Percentiles rank a stretch among this genome's conserved stretches.
These are phyloP conservation scores for Eurytoma californica DNA, from an alignment of 2,888 invertebrate genomes.

Conservation along the genomic window DNA sequence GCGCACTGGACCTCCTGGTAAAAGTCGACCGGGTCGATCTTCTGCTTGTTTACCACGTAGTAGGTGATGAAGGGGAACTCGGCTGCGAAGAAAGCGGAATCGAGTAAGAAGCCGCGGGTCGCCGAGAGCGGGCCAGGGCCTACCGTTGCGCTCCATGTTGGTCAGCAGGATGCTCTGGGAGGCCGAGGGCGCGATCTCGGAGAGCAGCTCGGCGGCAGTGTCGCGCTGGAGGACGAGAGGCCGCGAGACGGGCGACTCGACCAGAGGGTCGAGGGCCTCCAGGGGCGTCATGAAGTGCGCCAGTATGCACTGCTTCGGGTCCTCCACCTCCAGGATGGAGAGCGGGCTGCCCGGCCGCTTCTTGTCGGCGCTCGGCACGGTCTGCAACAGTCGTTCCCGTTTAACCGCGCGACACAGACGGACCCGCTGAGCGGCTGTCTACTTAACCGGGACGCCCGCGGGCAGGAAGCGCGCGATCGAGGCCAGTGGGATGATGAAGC, in stretches of 20 bases:
- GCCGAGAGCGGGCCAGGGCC: too few relatives aligned
- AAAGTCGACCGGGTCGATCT: conserved; percentile 90
- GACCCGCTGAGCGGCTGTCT: background rate
- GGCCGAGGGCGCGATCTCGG: conserved; percentile 81
- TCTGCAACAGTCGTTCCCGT: conserved; percentile 70
- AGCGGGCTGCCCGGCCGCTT: conserved; percentile 78
- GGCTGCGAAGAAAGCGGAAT: conserved; percentile 77
- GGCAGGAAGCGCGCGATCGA: conserved; percentile 92
- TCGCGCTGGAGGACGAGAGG: conserved; percentile 87
- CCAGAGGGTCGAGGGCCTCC: conserved; percentile 89
- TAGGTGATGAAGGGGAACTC: conserved; percentile 95
- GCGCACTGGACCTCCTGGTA: conserved; percentile 90
- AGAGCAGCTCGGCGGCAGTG: conserved; percentile 86
- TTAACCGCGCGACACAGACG: too few relatives aligned
- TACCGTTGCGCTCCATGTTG: conserved; percentile 90
- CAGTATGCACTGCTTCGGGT: conserved; percentile 91
- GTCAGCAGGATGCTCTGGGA: conserved; percentile 88
- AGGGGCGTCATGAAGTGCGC: conserved; percentile 93
- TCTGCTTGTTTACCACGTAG: conserved; percentile 91
- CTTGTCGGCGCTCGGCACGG: conserved; percentile 80
- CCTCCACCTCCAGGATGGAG: conserved; percentile 89
- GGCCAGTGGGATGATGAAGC: conserved; percentile 94
- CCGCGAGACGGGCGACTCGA: conserved; percentile 89
- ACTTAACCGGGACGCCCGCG: conserved; percentile 87
- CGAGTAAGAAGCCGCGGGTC: too few relatives aligned